A percentile compares a stretch with the other conserved stretches of the same genome.
Evolutionary conservation across 1,140 invertebrate genomes (phyloP).

Genomic region (Potamilus streckersoni): DNA sequence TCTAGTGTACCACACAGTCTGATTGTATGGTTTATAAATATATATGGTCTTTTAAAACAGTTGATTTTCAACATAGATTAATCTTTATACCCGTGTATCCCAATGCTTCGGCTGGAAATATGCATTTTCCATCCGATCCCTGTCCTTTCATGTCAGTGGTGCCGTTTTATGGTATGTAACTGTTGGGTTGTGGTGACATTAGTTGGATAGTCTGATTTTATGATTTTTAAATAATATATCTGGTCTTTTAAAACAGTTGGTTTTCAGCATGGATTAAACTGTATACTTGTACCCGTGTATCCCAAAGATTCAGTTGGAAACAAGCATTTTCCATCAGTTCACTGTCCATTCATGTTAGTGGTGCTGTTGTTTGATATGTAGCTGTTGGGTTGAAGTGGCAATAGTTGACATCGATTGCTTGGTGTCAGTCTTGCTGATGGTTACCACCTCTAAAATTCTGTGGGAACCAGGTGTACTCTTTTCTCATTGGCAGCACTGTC

Average conservation of each 20-base stretch:
- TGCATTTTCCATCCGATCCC: constrained; percentile 77
- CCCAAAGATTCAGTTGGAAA: constrained; percentile 80
- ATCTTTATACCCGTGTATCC: too few species aligned
- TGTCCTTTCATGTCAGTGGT: constrained; percentile 43
- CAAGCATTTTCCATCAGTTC: constrained; percentile 78
- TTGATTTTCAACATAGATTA: too few species aligned
- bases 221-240: constrained; percentile 69
- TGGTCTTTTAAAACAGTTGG: constrained; percentile 5
- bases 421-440: constrained; percentile 56
- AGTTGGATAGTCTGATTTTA: constrained; percentile 76
- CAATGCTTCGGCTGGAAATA: too few species aligned
- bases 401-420: constrained; percentile 75
- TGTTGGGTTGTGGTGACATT: constrained; percentile 53
- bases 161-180: constrained; percentile 52
- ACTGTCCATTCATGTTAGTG: constrained; percentile 44
- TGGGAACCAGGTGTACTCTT: too few species aligned
- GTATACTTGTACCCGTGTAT: constrained; percentile 73
- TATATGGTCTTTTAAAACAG: too few species aligned
- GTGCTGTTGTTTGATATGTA: constrained; percentile 50
- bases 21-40: too few species aligned
- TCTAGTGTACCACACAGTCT: too few species aligned
- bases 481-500: too few species aligned
- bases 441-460: too few species aligned
- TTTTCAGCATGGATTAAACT: too few species aligned
- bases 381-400: constrained; percentile 56